Evolutionary conservation across 2,888 invertebrate genomes (phyloP), one percentile per base, ranked within the genome.

Genomic region (Coleophora deauratella): DNA sequence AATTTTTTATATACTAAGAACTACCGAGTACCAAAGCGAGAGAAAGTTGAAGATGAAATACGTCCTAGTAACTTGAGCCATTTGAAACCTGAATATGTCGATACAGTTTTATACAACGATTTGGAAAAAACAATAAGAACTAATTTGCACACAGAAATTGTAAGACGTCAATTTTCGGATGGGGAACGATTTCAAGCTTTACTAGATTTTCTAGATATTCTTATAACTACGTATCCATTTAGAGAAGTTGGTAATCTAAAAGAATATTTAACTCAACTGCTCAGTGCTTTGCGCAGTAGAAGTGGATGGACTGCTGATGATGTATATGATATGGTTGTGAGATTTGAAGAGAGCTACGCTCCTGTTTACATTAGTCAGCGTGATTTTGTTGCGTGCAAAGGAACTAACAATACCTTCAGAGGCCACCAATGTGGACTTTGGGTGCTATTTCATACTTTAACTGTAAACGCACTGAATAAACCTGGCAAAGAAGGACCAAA

Each of bases 341-440:
- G 65, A 27, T 70, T 87, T 21, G 91, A 92, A 62, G 57, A 61
- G 6, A 68, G 78, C 28, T 76, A 88, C 53, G 66, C 79, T n/a
- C 88, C 90, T 11, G 86, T 91, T 7, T 90, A 88, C 54, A 54
- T 55, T 50, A 75, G 87, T 7, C 72, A 84, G 9, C 57, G 82
- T 38, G 78, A 85, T 44, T 98, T 93, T 90, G 74, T 93, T 30
- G 92, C 91, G 2, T 99, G 99, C 65, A 88, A 87, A 54, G 96
- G 97, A 9, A 96, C 96, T 54, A 86, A 88, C 42, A 75, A 90
- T 0, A 86, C 88, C 45, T 90, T 88, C 57, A 88, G 98, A 38
- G 97, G 98, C 9, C 99, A 95, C 70, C 94, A 97, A 0, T 99
- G 99, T 76, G 93, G 97, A 0, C 82, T 99, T 28, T 99, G 99